phyloP scores from a whole-genome alignment of 37 sponge, comb jelly and placozoan species.

The Aplysina aerophoba region DNA sequence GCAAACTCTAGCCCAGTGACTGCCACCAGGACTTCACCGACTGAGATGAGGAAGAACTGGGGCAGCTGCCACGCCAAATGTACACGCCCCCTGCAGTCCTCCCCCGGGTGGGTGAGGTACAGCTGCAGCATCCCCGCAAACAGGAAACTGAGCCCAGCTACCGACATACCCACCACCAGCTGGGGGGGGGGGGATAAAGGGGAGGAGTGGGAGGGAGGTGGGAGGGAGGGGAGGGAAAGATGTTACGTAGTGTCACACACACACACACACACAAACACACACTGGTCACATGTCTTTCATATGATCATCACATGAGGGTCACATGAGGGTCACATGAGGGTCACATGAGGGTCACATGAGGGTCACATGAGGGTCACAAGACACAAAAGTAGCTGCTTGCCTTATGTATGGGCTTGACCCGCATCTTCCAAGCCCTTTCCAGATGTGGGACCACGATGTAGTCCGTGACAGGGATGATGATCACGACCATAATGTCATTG shows the following conservation, averaged over 20 bases:
- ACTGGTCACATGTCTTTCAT: too few relatives aligned
- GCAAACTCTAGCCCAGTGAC: constrained; percentile 85
- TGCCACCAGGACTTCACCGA: constrained; percentile 68
- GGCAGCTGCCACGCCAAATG: constrained; percentile 75
- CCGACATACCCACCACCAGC: constrained; percentile 70
- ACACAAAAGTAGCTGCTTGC: constrained; percentile 18
- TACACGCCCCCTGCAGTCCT: constrained; percentile 65
- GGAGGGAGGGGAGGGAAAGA: neutral
- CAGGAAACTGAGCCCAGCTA: constrained; percentile 67
- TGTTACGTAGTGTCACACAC: neutral
- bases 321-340: too few relatives aligned
- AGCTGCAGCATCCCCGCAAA: constrained; percentile 69
- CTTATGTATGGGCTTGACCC: constrained; percentile 64
- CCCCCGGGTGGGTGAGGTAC: constrained; percentile 45
- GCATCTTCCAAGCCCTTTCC: constrained; percentile 43
- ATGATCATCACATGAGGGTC: too few relatives aligned
- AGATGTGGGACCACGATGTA: constrained; percentile 73
- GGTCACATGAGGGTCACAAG: too few relatives aligned
- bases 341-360: too few relatives aligned
- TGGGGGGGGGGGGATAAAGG: neutral
- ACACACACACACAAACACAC: neutral
- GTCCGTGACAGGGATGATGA: constrained; percentile 69
- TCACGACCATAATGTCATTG: constrained; percentile 64
- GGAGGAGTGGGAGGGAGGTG: too few relatives aligned
- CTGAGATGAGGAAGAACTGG: constrained; percentile 62